Conservation (phyloP, 92 coral and sea anemone genomes). For the Siderastrea radians region DNA sequence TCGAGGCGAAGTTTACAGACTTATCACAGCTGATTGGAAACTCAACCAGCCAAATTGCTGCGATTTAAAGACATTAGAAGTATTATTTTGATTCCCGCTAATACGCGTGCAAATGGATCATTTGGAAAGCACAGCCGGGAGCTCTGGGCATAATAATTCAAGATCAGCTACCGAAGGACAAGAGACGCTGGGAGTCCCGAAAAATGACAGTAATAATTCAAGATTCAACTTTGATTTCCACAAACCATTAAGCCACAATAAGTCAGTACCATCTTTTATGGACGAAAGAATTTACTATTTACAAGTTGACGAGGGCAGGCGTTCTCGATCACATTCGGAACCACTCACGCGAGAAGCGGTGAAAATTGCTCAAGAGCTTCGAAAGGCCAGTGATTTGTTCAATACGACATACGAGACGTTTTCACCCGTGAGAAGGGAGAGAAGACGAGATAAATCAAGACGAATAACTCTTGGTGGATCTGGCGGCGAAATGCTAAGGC, state of each 20-base stretch:
- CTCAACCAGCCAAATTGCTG: not conserved
- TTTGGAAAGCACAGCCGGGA: not conserved
- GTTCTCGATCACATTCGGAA: slow-evolving; percentile 73
- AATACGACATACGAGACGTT: slow-evolving; percentile 38
- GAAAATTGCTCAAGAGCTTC: slow-evolving; percentile 58
- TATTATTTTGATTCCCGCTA: not conserved
- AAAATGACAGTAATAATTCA: not conserved
- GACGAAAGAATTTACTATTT: slow-evolving; percentile 14
- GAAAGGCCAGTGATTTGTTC: slow-evolving; percentile 62
- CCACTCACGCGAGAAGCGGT: slow-evolving; percentile 67
- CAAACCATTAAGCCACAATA: not conserved
- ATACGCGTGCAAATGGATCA: not conserved
- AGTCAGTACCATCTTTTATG: slow-evolving; percentile 17
- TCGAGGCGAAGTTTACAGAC: not conserved
- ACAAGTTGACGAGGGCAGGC: slow-evolving; percentile 52
- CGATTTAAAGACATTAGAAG: not conserved
- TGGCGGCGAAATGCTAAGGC: slow-evolving; percentile 24
- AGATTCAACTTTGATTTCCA: slow-evolving; percentile 24
- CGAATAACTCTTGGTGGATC: slow-evolving; percentile 37
- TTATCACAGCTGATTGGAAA: not conserved
- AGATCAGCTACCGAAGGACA: not conserved
- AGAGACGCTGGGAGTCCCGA: not conserved
- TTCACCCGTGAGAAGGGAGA: not conserved
- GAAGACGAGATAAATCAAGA: slow-evolving; percentile 8
- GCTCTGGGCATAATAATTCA: not conserved